These are phyloP conservation scores for Chelonia mydas DNA, from an alignment of 2,797 vertebrate genomes.

Conservation along the genomic window DNA sequence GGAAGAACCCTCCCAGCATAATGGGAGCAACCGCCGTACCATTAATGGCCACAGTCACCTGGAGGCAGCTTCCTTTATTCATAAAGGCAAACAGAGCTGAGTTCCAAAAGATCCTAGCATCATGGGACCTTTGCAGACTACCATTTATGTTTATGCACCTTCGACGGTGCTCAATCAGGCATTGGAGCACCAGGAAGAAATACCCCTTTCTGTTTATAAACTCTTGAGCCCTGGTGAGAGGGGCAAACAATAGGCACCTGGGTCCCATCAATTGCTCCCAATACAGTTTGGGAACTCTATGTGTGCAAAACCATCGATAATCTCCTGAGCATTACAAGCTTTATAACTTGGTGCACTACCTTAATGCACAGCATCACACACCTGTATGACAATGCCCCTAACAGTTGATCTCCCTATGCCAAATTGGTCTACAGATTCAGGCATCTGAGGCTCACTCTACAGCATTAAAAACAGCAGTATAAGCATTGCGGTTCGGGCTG, in stretches of 20 bases:
- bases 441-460: neutral
- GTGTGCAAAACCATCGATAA: neutral
- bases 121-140: neutral
- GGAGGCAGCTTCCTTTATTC: neutral
- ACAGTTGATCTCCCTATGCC: neutral
- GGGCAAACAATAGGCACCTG: neutral
- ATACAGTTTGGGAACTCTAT: neutral
- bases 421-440: neutral
- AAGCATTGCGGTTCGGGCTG: neutral
- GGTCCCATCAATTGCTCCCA: neutral
- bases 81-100: neutral
- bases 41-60: neutral
- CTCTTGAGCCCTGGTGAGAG: neutral
- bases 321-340: neutral
- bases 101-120: neutral
- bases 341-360: neutral
- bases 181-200: neutral
- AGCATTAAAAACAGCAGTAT: neutral
- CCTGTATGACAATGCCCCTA: neutral
- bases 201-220: neutral
- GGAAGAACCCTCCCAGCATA: neutral
- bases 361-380: neutral
- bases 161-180: neutral
- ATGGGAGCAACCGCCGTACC: neutral
- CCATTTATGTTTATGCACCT: neutral